Percentiles rank a stretch among this genome's conserved stretches.
Conservation (phyloP, 2,797 vertebrate species). For the Phyllotis vaccarum region DNA sequence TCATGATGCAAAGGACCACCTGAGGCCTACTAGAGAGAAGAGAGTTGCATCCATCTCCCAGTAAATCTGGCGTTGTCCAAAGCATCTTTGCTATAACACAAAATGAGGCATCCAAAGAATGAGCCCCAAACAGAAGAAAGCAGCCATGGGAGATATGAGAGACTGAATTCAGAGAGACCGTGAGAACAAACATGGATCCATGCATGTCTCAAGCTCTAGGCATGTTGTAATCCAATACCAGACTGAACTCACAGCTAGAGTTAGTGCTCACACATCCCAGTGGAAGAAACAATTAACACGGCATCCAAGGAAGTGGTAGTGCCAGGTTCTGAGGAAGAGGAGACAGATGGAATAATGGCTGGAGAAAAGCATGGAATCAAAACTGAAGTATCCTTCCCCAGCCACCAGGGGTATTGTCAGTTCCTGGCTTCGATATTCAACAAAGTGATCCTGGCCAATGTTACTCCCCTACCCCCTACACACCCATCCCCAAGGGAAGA, state of each 20-base stretch:
- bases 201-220: not conserved
- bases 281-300: not conserved
- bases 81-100: not conserved
- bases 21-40: not conserved
- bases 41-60: not conserved
- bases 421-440: not conserved
- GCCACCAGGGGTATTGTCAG: not conserved
- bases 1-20: not conserved
- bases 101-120: not conserved
- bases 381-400: not conserved
- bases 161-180: not conserved
- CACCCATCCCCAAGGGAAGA: not conserved
- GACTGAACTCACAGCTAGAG: not conserved
- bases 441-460: not conserved
- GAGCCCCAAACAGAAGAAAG: not conserved
- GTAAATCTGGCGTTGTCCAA: not conserved
- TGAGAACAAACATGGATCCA: not conserved
- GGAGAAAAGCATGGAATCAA: too few relatives aligned
- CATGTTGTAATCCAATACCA: not conserved
- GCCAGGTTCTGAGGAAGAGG: not conserved
- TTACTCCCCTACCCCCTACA: not conserved
- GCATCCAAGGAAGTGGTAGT: not conserved
- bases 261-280: not conserved
- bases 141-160: not conserved
- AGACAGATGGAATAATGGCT: not conserved